Evolutionary conservation across 2,113 vertebrate genomes (phyloP).

Genomic region (Spilogale gracilis): DNA sequence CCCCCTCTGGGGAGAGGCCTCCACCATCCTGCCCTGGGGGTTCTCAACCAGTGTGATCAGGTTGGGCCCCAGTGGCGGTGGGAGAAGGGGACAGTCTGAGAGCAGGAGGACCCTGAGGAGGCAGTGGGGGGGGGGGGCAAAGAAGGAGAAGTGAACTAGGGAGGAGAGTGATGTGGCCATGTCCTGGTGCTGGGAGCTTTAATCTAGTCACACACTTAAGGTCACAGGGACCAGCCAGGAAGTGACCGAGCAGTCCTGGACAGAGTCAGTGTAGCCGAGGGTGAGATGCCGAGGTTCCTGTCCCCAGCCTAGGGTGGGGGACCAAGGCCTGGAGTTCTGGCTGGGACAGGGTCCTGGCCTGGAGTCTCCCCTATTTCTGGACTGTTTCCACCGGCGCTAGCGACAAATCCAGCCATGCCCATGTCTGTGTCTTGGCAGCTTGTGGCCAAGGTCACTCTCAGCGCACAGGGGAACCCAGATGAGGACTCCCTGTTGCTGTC

Average conservation of each 20-base stretch:
- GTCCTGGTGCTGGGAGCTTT: not conserved
- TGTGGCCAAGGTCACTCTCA: not conserved
- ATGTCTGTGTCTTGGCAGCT: too few relatives aligned
- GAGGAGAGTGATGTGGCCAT: not conserved
- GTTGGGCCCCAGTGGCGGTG: not conserved
- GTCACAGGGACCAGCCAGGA: not conserved
- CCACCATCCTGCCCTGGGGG: too few relatives aligned
- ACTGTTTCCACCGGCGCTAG: not conserved
- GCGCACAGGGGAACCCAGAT: constrained; percentile 47
- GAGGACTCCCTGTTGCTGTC: not conserved
- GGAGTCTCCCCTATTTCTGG: not conserved
- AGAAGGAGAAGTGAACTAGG: not conserved
- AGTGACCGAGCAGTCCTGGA: constrained; percentile 40
- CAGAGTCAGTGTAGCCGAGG: not conserved
- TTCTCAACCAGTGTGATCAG: not conserved
- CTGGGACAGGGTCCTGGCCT: not conserved
- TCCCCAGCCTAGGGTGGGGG: not conserved
- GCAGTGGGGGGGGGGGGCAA: accelerated
- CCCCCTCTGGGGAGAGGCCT: not conserved
- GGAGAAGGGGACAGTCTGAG: not conserved
- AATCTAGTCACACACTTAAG: not conserved
- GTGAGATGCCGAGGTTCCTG: not conserved
- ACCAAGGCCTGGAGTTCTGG: accelerated
- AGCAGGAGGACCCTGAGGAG: not conserved
- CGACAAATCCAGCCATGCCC: not conserved